A percentile compares a stretch with the other conserved stretches of the same genome.
phyloP scores from a whole-genome alignment of 2,113 vertebrate genomes.

The Tetrao urogallus region DNA sequence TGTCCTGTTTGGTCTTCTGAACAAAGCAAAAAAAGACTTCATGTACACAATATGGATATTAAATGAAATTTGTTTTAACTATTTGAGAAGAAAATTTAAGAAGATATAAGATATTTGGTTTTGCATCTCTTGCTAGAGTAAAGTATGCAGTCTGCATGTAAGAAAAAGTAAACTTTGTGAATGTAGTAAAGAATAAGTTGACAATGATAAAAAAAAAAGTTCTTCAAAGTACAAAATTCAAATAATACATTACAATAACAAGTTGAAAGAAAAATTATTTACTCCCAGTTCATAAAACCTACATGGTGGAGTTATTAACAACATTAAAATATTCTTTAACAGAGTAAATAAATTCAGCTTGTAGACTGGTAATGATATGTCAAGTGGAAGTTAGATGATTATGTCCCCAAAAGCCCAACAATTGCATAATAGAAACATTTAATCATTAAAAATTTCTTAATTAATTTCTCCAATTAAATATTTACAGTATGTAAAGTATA shows the following conservation, averaged over 20 bases:
- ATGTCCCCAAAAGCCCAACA: background rate
- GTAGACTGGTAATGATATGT: background rate
- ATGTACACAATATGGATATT: background rate
- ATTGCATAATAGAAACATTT: background rate
- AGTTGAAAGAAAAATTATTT: background rate
- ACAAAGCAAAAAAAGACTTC: background rate
- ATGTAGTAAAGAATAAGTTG: background rate
- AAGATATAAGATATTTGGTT: background rate
- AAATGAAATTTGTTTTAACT: background rate
- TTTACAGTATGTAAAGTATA: background rate
- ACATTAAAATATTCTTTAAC: background rate
- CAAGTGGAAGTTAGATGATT: background rate
- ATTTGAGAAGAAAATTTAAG: background rate
- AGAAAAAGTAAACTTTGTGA: background rate
- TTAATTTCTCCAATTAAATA: background rate
- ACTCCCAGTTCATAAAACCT: background rate
- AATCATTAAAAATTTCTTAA: background rate
- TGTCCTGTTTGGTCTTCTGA: background rate
- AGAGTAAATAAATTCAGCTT: background rate
- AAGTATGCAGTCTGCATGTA: background rate
- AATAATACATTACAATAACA: background rate
- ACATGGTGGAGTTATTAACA: background rate
- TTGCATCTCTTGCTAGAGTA: background rate
- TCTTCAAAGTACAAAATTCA: background rate
- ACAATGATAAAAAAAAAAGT: background rate